phyloP scores from a whole-genome alignment of 2,113 vertebrate species.

The Girardinichthys multiradiatus region DNA sequence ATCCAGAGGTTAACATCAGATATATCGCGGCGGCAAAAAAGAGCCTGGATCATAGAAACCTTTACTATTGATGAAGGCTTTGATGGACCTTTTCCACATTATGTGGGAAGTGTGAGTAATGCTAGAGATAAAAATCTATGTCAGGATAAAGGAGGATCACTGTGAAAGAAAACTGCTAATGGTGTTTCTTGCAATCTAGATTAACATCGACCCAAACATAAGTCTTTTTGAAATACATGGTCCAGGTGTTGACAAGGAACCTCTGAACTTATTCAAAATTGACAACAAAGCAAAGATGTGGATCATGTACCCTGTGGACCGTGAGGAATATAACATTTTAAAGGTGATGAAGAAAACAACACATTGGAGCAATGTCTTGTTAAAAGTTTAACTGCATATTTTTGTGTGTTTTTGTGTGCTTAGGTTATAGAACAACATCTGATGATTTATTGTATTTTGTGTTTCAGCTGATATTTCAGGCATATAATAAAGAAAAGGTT shows the following conservation, averaged over 20 bases:
- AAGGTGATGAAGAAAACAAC: neutral
- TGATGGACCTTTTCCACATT: conserved; percentile 50
- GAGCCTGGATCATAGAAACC: conserved; percentile 75
- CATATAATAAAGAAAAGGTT: neutral
- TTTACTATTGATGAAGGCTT: conserved; percentile 71
- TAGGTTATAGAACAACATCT: neutral
- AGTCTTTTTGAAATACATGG: conserved; percentile 38
- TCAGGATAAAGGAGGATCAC: neutral
- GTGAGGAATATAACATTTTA: conserved; percentile 3
- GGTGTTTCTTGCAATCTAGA: conserved; percentile 31
- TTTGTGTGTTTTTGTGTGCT: rapidly evolving
- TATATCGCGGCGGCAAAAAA: conserved; percentile 58
- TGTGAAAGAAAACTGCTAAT: neutral
- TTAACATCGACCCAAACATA: neutral
- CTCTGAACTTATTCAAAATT: conserved; percentile 47
- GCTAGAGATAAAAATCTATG: neutral
- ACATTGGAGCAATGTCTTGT: neutral
- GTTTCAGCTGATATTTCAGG: conserved; percentile 57
- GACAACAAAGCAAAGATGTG: conserved; percentile 28
- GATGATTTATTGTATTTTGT: neutral
- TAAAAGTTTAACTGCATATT: rapidly evolving
- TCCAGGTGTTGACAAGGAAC: conserved; percentile 57
- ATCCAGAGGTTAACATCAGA: conserved; percentile 4
- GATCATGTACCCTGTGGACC: conserved; percentile 54
- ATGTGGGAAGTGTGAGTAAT: conserved; percentile 51